These are phyloP conservation scores for Cryptocephalus moraei DNA, from an alignment of 2,888 invertebrate genomes.

Conservation along the genomic window DNA sequence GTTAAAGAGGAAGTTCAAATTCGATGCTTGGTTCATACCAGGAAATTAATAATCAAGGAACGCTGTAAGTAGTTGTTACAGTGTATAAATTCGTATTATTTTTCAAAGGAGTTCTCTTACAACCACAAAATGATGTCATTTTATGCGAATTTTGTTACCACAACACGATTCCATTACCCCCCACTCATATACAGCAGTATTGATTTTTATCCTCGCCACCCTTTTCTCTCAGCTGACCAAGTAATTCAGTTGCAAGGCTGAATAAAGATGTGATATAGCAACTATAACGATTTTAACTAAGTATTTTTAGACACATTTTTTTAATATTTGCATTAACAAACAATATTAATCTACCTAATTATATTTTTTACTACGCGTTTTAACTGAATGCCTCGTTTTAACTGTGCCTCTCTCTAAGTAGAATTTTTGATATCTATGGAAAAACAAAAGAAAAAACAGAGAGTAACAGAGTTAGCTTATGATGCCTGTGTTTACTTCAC, in stretches of 20 bases:
- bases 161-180: background rate
- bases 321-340: no score
- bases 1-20: conserved; percentile 34
- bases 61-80: background rate
- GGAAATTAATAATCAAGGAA: conserved; percentile 9
- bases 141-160: conserved; percentile 6
- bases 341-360: no score
- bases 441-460: conserved; percentile 15
- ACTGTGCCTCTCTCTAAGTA: background rate
- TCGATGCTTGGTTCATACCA: conserved; percentile 23
- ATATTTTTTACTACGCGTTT: no score
- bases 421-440: conserved; percentile 7
- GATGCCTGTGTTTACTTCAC: conserved; percentile 63
- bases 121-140: conserved; percentile 12
- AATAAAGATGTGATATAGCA: no score
- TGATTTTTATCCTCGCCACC: conserved; percentile 1
- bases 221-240: background rate
- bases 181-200: conserved; percentile 1
- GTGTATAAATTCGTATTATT: background rate
- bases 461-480: conserved; percentile 49
- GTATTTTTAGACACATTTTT: no score
- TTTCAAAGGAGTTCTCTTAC: conserved; percentile 13
- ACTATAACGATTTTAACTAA: no score
- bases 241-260: background rate
- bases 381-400: background rate